Evolutionary conservation across 37 sponge, comb jelly and placozoan genomes (phyloP), one percentile per base, ranked within the genome.

Genomic region (Aplysina aerophoba): DNA sequence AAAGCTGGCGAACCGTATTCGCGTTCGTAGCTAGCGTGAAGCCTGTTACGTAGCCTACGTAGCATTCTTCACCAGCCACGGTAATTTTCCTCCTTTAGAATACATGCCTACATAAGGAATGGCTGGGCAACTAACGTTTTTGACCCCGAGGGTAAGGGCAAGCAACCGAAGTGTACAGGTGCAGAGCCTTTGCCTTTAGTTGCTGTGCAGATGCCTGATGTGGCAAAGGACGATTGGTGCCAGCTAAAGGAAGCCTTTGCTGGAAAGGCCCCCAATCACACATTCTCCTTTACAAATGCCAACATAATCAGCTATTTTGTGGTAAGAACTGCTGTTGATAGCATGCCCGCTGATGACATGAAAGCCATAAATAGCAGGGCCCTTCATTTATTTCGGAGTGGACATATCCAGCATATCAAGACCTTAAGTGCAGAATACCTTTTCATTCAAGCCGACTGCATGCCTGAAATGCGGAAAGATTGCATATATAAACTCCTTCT

Each of bases 61-160:
- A 44, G 50, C 50, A 44, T 44, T 44, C 50, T 44, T 44, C 50
- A 44, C 50, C 50, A 44, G 50, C 50, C 50, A 44, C 64, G 24
- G 64, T 28, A 62, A 4, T 73, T 34, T 57, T 15, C 15, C 41
- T 55, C 21, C 53, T 87, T 28, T 59, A 87, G 87, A 50, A 84
- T 88, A 20, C n/a, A 81, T 53, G 75, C 55, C 37, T 88, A 88
- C 56, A 88, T 88, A n/a, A 83, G 80, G 35, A 83, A 83, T 83
- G 88, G 88, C 24, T 83, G 84, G 81, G 88, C 63, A n/a, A 62
- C 50, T 16, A 35, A 73, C 41, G 15, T 88, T 8, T 22, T 74
- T 41, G 84, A 88, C 57, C 88, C 88, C 59, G 83, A 88, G 73
- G 77, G 77, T 35, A 33, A 62, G 27, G 28, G 27, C 64, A 27